A percentile compares a stretch with the other conserved stretches of the same genome.
Conservation (phyloP, 2,113 vertebrate species). For the Ariopsis seemanni region DNA sequence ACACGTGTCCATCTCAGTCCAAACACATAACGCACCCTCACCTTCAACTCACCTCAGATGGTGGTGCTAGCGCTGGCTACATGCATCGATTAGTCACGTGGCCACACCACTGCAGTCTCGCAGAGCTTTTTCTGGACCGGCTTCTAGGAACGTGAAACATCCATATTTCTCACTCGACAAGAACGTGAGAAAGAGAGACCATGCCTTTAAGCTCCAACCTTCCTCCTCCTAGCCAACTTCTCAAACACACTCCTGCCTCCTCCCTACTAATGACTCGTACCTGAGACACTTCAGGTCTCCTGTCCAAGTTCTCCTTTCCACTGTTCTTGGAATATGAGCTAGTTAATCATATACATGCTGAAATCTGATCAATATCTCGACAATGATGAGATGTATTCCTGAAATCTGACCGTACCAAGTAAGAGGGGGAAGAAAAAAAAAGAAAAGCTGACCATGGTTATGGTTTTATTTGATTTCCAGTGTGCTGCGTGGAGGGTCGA, state of each 20-base stretch:
- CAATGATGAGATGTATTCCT: not conserved
- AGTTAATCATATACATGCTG: not conserved
- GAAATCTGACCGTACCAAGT: not conserved
- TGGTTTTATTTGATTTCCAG: not conserved
- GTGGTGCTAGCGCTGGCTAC: not conserved
- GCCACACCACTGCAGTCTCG: not conserved
- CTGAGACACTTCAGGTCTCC: not conserved
- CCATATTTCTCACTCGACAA: not conserved
- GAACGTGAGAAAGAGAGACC: not conserved
- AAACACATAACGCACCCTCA: not conserved
- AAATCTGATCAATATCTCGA: not conserved
- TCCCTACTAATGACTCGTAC: not conserved
- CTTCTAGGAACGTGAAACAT: not conserved
- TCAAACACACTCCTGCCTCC: not conserved
- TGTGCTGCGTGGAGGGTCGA: not conserved
- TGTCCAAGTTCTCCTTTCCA: not conserved
- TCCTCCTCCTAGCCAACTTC: not conserved
- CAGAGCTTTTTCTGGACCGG: not conserved
- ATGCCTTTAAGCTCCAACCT: not conserved
- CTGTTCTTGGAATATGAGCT: no score
- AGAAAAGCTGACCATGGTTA: no score
- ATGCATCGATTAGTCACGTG: not conserved
- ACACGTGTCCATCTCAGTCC: not conserved
- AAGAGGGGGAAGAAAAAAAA: no score
- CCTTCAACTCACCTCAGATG: slow-evolving; percentile 5